phyloP scores from a whole-genome alignment of 2,888 invertebrate species.

The Exocentrus adspersus region DNA sequence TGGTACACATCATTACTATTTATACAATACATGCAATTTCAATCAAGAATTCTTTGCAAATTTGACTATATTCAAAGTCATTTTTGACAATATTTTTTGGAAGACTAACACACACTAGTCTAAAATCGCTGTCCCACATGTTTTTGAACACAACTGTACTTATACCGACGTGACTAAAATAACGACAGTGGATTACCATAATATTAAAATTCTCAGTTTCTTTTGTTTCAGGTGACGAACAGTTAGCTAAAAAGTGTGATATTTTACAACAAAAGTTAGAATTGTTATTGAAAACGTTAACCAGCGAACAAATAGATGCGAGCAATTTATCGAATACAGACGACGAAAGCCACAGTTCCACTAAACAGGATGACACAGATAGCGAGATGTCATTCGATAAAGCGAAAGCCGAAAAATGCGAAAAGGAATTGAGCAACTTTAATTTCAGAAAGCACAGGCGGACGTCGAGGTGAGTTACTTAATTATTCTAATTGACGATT shows the following conservation, averaged over 20 bases:
- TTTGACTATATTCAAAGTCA: too few relatives aligned
- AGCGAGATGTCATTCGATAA: slow-evolving; percentile 62
- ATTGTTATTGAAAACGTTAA: slow-evolving; percentile 76
- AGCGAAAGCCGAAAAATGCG: slow-evolving; percentile 59
- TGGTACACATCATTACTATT: too few relatives aligned
- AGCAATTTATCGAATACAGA: slow-evolving; percentile 47
- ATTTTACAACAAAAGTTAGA: slow-evolving; percentile 80
- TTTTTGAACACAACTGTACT: too few relatives aligned
- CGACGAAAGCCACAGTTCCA: slow-evolving; percentile 35
- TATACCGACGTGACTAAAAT: too few relatives aligned
- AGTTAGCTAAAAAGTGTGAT: slow-evolving; percentile 74
- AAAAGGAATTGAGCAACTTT: slow-evolving; percentile 63
- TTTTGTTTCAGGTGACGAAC: slow-evolving; percentile 66
- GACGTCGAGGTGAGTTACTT: slow-evolving; percentile 64
- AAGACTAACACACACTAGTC: too few relatives aligned
- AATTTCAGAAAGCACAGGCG: slow-evolving; percentile 61
- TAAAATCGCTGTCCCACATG: too few relatives aligned
- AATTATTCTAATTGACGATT: too few relatives aligned
- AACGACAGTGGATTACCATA: too few relatives aligned
- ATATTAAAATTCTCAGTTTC: too few relatives aligned
- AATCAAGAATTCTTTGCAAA: too few relatives aligned
- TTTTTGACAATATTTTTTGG: too few relatives aligned
- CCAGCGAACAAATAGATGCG: slow-evolving; percentile 70
- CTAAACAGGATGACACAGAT: slow-evolving; percentile 57
- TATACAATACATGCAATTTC: too few relatives aligned